Conservation (phyloP, 2,888 invertebrate species). For the Troilus luridus region DNA sequence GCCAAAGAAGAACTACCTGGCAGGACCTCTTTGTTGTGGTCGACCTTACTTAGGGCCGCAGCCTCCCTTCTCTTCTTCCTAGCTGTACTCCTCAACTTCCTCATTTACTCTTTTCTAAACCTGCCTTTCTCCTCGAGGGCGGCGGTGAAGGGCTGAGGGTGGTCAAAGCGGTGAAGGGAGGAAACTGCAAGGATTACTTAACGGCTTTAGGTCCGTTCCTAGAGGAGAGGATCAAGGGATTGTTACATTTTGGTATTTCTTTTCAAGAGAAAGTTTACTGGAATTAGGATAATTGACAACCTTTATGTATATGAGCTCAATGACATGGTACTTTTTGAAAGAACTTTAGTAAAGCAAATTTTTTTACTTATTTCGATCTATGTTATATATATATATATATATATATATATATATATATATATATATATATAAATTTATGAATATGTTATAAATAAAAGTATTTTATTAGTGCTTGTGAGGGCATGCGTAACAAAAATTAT, state of each 20-base stretch:
- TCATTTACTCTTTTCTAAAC: not conserved
- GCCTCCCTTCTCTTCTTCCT: not conserved
- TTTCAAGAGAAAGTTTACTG: not conserved
- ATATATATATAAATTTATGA: too few relatives aligned
- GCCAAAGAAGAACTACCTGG: not conserved
- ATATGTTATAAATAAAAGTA: too few relatives aligned
- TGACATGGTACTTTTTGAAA: not conserved
- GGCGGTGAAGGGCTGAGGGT: not conserved
- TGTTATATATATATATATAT: too few relatives aligned
- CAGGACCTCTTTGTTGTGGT: not conserved
- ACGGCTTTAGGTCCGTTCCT: not conserved
- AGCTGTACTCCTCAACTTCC: not conserved
- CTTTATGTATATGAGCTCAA: not conserved
- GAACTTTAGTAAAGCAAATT: too few relatives aligned
- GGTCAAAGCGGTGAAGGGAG: conserved; percentile 15
- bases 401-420: too few relatives aligned
- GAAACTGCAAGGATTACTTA: conserved; percentile 6
- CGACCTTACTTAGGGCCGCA: not conserved
- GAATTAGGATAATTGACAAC: not conserved
- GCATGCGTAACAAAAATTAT: too few relatives aligned
- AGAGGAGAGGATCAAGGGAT: not conserved
- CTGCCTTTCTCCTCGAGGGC: not conserved
- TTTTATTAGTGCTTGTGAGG: too few relatives aligned
- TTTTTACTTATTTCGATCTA: too few relatives aligned
- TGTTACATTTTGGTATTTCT: conserved; percentile 28